Conservation (phyloP, 2,888 invertebrate genomes). For the Frankliniella intonsa region DNA sequence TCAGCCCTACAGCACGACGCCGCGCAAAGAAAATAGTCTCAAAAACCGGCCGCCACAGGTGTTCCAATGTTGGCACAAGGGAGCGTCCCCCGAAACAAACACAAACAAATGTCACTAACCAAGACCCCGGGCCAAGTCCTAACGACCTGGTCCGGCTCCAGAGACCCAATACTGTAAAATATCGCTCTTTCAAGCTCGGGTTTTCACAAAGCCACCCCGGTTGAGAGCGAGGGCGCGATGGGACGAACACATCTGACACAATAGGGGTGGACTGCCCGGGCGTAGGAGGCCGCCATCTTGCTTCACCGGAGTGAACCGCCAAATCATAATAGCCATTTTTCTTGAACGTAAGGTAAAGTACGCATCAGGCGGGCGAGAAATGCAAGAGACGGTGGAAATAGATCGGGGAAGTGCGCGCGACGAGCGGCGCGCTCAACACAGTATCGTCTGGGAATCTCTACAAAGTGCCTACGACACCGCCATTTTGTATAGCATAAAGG, state of each 20-base stretch:
- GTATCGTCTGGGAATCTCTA: too few relatives aligned
- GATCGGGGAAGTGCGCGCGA: not conserved
- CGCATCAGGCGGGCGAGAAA: not conserved
- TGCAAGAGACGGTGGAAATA: not conserved
- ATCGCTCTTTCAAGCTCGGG: too few relatives aligned
- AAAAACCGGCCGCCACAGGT: too few relatives aligned
- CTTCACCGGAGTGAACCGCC: not conserved
- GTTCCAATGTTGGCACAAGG: not conserved
- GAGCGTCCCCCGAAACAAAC: constrained; percentile 6
- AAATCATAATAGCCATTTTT: not conserved
- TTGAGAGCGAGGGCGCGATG: too few relatives aligned
- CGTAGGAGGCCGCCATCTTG: constrained; percentile 5
- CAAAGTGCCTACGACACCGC: not conserved
- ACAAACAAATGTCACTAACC: constrained; percentile 7
- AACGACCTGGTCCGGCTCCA: not conserved
- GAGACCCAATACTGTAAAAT: not conserved
- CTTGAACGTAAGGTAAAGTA: not conserved
- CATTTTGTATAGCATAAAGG: not conserved
- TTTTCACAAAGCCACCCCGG: too few relatives aligned
- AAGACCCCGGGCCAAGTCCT: not conserved
- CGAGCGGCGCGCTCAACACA: not conserved
- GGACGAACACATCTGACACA: too few relatives aligned
- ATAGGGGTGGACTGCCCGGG: not conserved
- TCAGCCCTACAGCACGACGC: too few relatives aligned
- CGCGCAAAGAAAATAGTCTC: too few relatives aligned